Evolutionary conservation across 1,140 invertebrate genomes (phyloP).

Genomic region (Dufourea novaeangliae): DNA sequence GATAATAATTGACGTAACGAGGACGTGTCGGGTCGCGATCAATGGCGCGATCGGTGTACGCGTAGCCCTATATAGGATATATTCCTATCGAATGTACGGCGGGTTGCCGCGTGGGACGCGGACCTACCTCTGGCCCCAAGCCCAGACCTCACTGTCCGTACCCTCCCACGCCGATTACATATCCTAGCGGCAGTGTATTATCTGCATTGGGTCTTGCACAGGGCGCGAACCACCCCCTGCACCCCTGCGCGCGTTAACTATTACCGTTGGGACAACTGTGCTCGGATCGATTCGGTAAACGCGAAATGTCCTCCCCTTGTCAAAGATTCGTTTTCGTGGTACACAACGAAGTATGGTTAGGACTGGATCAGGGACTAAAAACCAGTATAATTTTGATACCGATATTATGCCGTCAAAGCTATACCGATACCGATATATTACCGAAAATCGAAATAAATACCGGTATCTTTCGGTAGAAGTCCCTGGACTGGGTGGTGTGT

Average conservation of each 20-base stretch:
- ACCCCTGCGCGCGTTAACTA: not conserved
- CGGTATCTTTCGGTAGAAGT: no score
- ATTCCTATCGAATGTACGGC: conserved; percentile 38
- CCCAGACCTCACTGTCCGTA: not conserved
- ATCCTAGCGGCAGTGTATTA: conserved; percentile 36
- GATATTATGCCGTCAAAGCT: no score
- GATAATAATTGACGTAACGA: conserved; percentile 73
- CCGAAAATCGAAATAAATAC: no score
- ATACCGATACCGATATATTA: no score
- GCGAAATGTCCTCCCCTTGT: not conserved
- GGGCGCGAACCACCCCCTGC: conserved; percentile 14
- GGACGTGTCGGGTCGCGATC: conserved; percentile 60
- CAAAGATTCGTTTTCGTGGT: no score
- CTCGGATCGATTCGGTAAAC: not conserved
- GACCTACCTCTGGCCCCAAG: not conserved
- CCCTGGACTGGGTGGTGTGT: no score
- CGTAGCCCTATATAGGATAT: conserved; percentile 7
- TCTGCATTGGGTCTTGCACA: no score
- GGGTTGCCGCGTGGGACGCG: conserved; percentile 22
- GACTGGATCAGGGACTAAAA: no score
- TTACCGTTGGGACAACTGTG: not conserved
- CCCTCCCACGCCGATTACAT: conserved; percentile 43
- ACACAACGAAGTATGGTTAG: no score
- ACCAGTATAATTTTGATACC: no score
- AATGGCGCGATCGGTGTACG: conserved; percentile 59